Evolutionary conservation across 2,797 vertebrate genomes (phyloP), one percentile per base, ranked within the genome.

Genomic region (Mus minutoides): DNA sequence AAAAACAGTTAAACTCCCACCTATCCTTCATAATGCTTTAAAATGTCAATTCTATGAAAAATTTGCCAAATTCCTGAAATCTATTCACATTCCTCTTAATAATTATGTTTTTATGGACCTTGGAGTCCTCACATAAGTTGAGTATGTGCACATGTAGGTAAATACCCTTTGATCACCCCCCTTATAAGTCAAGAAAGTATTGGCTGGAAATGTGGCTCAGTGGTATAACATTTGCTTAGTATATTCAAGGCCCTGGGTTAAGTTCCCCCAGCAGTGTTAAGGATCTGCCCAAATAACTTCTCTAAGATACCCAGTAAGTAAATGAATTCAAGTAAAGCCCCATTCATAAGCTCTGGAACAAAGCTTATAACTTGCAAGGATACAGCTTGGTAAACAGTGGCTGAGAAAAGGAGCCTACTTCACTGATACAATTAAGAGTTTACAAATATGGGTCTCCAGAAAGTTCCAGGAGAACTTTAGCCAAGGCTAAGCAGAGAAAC

Each of bases 31-130:
- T 6, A 29, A 58, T 91, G 29, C 73, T 96, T 71, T 94, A 75
- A 89, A 97, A 80, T 76, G 43, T 76, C 71, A 94, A 83, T 58
- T 80, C 80, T 88, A 92, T 26, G 46, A 94, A 91, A 96, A 93
- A 7, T 87, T 84, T 24, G 52, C 54, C 49, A 90, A 75, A 73
- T 21, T 56, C 26, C 69, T 3, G 4, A 78, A 90, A 88, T 94
- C 54, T 96, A 43, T 90, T 94, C 60, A 85, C 77, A 17, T 10
- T 24, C 31, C 31, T 75, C 34, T 91, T 89, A 85, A 60, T 79
- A 86, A 71, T 34, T 52, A 75, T 54, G 69, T 75, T 83, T 91
- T 86, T 58, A 87, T 92, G 64, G 49, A 69, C 37, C 12, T 75
- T 76, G 13, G 24, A 96, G 64, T 40, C 34, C 14, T 64, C 46